Evolutionary conservation across 92 coral and sea anemone genomes (phyloP).

Genomic region (Hydrozoanthus gracilis): DNA sequence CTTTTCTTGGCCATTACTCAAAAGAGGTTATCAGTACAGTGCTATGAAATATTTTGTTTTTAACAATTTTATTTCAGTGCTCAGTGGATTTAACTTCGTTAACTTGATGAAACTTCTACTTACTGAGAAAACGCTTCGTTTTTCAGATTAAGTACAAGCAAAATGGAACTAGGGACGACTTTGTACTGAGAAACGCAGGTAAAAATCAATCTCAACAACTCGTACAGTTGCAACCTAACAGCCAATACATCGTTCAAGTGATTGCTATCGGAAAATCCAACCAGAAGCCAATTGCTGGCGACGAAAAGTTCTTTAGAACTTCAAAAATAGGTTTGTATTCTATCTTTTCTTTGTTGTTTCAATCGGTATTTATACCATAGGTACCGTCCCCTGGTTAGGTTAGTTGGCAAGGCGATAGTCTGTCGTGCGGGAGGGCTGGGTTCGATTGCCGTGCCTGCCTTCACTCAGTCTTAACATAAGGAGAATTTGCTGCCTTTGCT

Average conservation of each 20-base stretch:
- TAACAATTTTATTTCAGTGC: no score
- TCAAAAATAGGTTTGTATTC: slow-evolving; percentile 26
- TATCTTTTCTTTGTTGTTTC: neutral
- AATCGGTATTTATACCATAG: neutral
- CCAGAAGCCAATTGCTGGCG: slow-evolving; percentile 19
- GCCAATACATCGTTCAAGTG: slow-evolving; percentile 61
- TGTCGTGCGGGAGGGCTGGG: no score
- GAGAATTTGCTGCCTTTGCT: no score
- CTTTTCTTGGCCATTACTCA: no score
- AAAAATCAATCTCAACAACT: neutral
- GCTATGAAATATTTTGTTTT: no score
- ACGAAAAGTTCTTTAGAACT: slow-evolving; percentile 16
- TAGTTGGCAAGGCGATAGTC: no score
- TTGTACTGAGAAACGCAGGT: neutral
- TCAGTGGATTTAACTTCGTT: no score
- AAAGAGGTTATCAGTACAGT: no score
- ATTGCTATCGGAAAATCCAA: slow-evolving; percentile 34
- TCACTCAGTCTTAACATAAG: no score
- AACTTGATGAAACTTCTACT: no score
- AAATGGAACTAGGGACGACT: slow-evolving; percentile 23
- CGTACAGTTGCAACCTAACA: slow-evolving; percentile 46
- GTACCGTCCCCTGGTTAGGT: no score
- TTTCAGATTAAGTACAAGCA: slow-evolving; percentile 35
- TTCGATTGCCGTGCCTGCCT: no score
- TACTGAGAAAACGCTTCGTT: neutral